Evolutionary conservation across 1,140 invertebrate species (phyloP).

Genomic region (Anagrus nilaparvatae): DNA sequence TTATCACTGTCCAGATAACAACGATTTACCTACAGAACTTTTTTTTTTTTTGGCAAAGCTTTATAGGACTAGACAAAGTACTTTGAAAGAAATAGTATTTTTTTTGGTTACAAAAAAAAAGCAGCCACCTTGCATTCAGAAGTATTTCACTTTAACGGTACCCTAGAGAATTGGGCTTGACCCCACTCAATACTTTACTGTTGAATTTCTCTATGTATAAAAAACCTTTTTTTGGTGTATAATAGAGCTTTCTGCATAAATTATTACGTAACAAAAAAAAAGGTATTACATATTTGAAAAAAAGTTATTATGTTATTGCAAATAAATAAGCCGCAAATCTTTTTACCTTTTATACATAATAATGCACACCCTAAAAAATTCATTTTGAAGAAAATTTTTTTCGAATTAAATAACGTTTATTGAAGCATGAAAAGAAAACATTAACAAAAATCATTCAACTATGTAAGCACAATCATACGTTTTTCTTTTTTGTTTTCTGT

Average conservation of each 20-base stretch:
- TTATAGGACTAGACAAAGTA: constrained; percentile 14
- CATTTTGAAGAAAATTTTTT: neutral
- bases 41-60: constrained; percentile 18
- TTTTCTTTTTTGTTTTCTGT: constrained; percentile 25
- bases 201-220: no score
- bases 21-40: constrained; percentile 42
- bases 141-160: constrained; percentile 46
- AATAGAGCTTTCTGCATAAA: no score
- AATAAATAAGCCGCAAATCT: constrained; percentile 3
- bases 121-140: constrained; percentile 40
- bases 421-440: no score
- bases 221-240: no score
- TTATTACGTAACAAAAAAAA: no score
- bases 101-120: constrained; percentile 4
- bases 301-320: neutral
- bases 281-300: no score
- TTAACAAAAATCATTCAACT: no score
- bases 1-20: constrained; percentile 46
- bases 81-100: constrained; percentile 11
- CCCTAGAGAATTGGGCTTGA: constrained; percentile 42
- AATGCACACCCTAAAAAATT: neutral
- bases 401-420: neutral
- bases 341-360: constrained; percentile 5
- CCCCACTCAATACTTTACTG: no score
- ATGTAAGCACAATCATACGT: constrained; percentile 28